phyloP scores from a whole-genome alignment of 2,113 vertebrate genomes.

The Syrrhaptes paradoxus region DNA sequence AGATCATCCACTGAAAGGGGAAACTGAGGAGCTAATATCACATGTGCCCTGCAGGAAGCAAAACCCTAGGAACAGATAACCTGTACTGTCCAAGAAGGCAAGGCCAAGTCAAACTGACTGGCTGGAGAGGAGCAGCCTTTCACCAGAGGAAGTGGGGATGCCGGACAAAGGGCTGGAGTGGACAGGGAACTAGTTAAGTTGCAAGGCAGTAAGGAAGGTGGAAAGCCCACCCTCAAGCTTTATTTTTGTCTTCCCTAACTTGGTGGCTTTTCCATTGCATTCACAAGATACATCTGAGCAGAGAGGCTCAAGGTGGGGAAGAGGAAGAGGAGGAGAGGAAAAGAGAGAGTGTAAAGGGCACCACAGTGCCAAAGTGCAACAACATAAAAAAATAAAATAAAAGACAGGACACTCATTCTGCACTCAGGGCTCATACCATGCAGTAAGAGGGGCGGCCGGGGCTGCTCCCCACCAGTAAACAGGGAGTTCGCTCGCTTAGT shows the following conservation, averaged over 20 bases:
- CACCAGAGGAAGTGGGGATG: background rate
- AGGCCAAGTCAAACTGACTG: background rate
- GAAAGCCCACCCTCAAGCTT: slow-evolving; percentile 26
- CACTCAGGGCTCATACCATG: slow-evolving; percentile 86
- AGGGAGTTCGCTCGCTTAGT: slow-evolving; percentile 76
- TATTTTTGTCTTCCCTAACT: slow-evolving; percentile 20
- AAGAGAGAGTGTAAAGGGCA: slow-evolving; percentile 72
- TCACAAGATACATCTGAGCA: slow-evolving; percentile 52
- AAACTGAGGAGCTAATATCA: background rate
- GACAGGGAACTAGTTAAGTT: background rate
- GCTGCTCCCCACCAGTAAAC: slow-evolving; percentile 66
- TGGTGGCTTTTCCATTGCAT: slow-evolving; percentile 54
- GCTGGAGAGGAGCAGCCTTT: slow-evolving; percentile 29
- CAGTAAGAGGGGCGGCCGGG: slow-evolving; percentile 78
- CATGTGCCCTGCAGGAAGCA: background rate
- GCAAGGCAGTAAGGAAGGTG: slow-evolving; percentile 5
- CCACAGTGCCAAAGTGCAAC: slow-evolving; percentile 79
- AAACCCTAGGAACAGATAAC: background rate
- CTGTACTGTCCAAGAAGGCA: slow-evolving; percentile 31
- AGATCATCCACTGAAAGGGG: background rate
- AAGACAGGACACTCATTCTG: slow-evolving; percentile 80
- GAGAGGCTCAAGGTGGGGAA: slow-evolving; percentile 38
- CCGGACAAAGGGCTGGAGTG: background rate
- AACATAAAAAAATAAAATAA: slow-evolving; percentile 73
- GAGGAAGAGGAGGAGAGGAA: background rate